A percentile compares a stretch with the other conserved stretches of the same genome.
Evolutionary conservation across 2,797 vertebrate genomes (phyloP).

Genomic region (Bovichtus variegatus): DNA sequence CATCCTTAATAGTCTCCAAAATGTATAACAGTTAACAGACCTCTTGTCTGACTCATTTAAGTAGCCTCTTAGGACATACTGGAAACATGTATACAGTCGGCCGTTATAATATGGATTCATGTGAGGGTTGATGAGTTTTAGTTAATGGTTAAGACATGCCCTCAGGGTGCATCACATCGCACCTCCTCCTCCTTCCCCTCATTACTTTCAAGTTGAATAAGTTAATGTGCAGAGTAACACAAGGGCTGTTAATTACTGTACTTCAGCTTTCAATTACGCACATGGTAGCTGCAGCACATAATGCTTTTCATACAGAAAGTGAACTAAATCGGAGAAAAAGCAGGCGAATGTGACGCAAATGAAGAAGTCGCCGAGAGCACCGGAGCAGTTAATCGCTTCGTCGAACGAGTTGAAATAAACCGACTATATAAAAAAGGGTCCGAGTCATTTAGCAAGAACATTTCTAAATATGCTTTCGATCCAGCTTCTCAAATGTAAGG

Average conservation of each 20-base stretch:
- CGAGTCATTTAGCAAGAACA: not conserved
- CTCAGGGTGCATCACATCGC: slow-evolving; percentile 29
- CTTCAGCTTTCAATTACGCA: slow-evolving; percentile 41
- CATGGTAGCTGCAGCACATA: slow-evolving; percentile 18
- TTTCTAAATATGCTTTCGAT: not conserved
- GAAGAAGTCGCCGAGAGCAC: not conserved
- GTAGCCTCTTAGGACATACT: not conserved
- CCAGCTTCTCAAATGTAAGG: not conserved
- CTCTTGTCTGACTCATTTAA: not conserved
- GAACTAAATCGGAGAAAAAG: not conserved
- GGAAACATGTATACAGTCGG: not conserved
- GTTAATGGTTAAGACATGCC: slow-evolving; percentile 40
- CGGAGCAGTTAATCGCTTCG: slow-evolving; percentile 20
- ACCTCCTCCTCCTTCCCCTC: not conserved
- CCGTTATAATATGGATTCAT: slow-evolving; percentile 14
- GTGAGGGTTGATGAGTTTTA: slow-evolving; percentile 33
- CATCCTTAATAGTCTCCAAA: not conserved
- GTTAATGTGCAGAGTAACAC: slow-evolving; percentile 42
- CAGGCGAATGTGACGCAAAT: not conserved
- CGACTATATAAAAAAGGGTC: not conserved
- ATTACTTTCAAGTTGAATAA: slow-evolving; percentile 36
- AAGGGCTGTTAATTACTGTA: slow-evolving; percentile 38
- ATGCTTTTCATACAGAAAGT: slow-evolving; percentile 13
- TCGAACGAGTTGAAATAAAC: not conserved
- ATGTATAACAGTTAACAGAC: not conserved